Percentiles rank a stretch among this genome's conserved stretches.
phyloP scores from a whole-genome alignment of 2,888 invertebrate species.

The Cosmorhoe ocellata region DNA sequence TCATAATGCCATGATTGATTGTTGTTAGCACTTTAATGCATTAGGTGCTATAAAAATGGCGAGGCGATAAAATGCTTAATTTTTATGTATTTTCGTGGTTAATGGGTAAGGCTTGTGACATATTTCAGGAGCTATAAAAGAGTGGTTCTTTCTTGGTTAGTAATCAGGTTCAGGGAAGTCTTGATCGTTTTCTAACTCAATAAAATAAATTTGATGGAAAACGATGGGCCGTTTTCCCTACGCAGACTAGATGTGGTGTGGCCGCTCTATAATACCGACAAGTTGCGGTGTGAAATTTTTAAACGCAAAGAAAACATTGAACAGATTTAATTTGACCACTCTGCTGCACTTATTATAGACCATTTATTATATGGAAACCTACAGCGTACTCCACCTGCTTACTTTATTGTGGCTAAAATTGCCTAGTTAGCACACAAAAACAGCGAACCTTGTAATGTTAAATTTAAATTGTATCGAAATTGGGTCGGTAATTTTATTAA shows the following conservation, averaged over 20 bases:
- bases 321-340: too few species aligned
- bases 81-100: constrained; percentile 23
- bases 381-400: not conserved
- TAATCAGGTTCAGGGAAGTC: too few species aligned
- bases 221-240: too few species aligned
- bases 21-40: constrained; percentile 65
- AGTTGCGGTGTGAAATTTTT: too few species aligned
- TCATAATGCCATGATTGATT: constrained; percentile 70
- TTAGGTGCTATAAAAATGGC: constrained; percentile 50
- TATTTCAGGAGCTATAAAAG: constrained; percentile 9
- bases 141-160: not conserved
- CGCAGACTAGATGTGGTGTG: too few species aligned
- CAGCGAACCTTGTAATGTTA: constrained; percentile 24
- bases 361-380: not conserved
- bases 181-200: too few species aligned
- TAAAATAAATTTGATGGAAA: too few species aligned
- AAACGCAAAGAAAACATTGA: too few species aligned
- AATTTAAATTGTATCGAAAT: constrained; percentile 51
- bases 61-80: constrained; percentile 38
- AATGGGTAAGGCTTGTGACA: constrained; percentile 13
- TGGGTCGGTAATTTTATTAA: constrained; percentile 57
- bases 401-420: constrained; percentile 6
- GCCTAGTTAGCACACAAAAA: constrained; percentile 20
- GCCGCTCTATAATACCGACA: too few species aligned
- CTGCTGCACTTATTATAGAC: not conserved